Base-by-base conservation (phyloP, 2,888 invertebrate genomes). In the Macaria liturata region DNA sequence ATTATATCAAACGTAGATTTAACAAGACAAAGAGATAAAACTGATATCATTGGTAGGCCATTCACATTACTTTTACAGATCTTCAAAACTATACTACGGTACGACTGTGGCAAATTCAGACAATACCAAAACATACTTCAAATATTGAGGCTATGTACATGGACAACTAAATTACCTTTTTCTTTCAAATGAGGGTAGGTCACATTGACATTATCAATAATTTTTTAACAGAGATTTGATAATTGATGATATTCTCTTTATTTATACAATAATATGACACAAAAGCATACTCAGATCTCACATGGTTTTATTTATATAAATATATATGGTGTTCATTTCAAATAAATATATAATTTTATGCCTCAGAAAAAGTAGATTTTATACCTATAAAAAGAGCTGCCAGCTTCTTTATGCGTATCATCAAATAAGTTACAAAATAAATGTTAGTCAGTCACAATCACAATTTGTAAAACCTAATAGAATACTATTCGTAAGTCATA, bases 191-290 rank as follows among this genome's bases (percentile, higher is more conserved):
- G 39, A 5, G 20, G 20, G n/a, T n/a, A n/a, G n/a, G 40, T 49
- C 40, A 30, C 9, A 32, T 49, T 4, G 9, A 43, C 49, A 42
- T 31, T 9, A 30, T 39, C n/a, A 40, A 40, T 20, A 1, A 20
- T 1, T 20, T 20, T 20, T 20, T 20, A 20, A 20, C 20, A 7
- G n/a, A 48, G 30, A 39, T 31, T 30, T 4, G 34, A 34, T 34
- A 4, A 34, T 34, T 34, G 34, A 4, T 34, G 34, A 20, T 7
- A 42, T 44, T 9, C 8, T 37, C 30, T 37, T 39, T 40, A 20
- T 32, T 40, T 20, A 44, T 49, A 57, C 8, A 49, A 49, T 44
- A 54, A 48, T 53, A 60, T 60, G 59, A 60, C 59, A 60, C 59
- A 40, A 52, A 46, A 52, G 34, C 46, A 43, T 20, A 34, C 32